Percentiles rank a stretch among this genome's conserved stretches.
These are phyloP conservation scores for Isaurus tuberculatus DNA, from an alignment of 92 coral and sea anemone species.

Conservation along the genomic window DNA sequence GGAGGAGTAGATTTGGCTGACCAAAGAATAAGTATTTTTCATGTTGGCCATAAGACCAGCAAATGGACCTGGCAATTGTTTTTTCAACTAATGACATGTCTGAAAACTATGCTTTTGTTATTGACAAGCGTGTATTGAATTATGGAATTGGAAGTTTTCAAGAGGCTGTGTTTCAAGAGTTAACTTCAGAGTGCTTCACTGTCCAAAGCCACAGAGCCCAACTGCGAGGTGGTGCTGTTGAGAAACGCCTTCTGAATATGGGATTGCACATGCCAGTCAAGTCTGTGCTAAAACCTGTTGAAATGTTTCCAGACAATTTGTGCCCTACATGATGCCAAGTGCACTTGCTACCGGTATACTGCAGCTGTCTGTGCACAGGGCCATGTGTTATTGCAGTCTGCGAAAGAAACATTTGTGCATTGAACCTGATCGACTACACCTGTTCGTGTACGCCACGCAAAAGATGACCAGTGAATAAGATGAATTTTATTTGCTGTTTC, in stretches of 20 bases:
- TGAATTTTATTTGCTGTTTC: no score
- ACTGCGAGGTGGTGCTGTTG: background rate
- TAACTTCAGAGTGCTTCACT: background rate
- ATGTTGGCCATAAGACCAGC: slow-evolving; percentile 12
- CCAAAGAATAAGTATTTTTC: background rate
- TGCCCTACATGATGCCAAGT: slow-evolving; percentile 9
- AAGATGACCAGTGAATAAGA: slow-evolving; percentile 6
- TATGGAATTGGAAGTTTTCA: background rate
- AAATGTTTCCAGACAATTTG: slow-evolving; percentile 7
- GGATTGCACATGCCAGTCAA: slow-evolving; percentile 23
- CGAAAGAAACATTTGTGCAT: slow-evolving; percentile 21
- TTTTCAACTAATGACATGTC: slow-evolving; percentile 20
- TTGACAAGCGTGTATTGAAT: background rate
- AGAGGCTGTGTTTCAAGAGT: slow-evolving; percentile 4
- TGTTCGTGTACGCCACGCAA: slow-evolving; percentile 20
- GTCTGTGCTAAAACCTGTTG: background rate
- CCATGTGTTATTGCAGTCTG: slow-evolving; percentile 18
- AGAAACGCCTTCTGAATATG: slow-evolving; percentile 15
- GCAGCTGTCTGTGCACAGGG: slow-evolving; percentile 17
- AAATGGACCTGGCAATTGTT: background rate
- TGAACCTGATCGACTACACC: background rate
- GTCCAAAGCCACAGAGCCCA: background rate
- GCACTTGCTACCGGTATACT: slow-evolving; percentile 9
- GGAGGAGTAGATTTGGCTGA: background rate
- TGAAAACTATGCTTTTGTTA: slow-evolving; percentile 1